phyloP scores from a whole-genome alignment of 2,797 vertebrate species.

The Gambusia yucatana region DNA sequence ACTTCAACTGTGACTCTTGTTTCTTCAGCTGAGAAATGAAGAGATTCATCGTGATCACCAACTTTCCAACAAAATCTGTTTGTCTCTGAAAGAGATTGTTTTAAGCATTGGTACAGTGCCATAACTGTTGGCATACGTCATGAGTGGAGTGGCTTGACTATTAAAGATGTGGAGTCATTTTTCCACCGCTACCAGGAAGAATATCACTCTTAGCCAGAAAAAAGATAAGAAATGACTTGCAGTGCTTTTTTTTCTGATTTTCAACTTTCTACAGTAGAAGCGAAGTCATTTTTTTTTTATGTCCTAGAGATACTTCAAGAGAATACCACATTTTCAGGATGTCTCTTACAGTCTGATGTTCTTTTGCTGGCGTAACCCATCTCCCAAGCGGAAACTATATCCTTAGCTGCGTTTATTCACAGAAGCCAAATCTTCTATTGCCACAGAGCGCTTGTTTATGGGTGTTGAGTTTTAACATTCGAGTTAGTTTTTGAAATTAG shows the following conservation, averaged over 20 bases:
- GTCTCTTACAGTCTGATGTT: conserved; percentile 11
- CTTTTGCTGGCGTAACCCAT: conserved; percentile 39
- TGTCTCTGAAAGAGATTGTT: conserved; percentile 81
- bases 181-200: conserved; percentile 64
- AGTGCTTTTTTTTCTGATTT: conserved; percentile 57
- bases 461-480: conserved; percentile 24
- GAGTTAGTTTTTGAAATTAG: conserved; percentile 25
- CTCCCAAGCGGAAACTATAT: conserved; percentile 45
- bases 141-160: conserved; percentile 35
- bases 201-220: conserved; percentile 37
- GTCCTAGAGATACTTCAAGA: neutral
- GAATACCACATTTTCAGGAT: neutral
- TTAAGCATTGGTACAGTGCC: conserved; percentile 28
- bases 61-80: conserved; percentile 61
- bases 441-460: conserved; percentile 42
- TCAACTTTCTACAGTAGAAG: conserved; percentile 37
- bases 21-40: conserved; percentile 47
- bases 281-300: conserved; percentile 43
- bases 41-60: conserved; percentile 55
- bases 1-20: conserved; percentile 38
- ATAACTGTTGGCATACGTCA: conserved; percentile 60
- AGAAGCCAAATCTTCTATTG: conserved; percentile 40
- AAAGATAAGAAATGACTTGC: conserved; percentile 51
- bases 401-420: conserved; percentile 38
- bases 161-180: conserved; percentile 48